Conservation (phyloP, 2,797 vertebrate genomes). For the Gobio occitaniae region DNA sequence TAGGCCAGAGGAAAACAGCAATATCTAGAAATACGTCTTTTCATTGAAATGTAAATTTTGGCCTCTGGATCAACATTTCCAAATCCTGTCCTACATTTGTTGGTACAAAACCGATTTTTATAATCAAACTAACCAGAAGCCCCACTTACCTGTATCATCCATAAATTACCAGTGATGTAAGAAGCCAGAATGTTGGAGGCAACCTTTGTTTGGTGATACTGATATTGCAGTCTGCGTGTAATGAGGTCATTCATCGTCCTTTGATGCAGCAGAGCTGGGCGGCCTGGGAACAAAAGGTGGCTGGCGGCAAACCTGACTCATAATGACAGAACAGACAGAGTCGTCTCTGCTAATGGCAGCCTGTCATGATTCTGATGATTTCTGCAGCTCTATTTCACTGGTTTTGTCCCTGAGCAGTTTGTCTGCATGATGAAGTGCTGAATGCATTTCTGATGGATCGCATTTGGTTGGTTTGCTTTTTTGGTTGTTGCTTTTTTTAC, state of each 20-base stretch:
- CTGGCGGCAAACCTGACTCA: slow-evolving; percentile 61
- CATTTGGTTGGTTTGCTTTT: slow-evolving; percentile 19
- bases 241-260: slow-evolving; percentile 65
- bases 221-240: slow-evolving; percentile 56
- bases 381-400: slow-evolving; percentile 60
- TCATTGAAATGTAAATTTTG: slow-evolving; percentile 37
- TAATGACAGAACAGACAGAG: slow-evolving; percentile 61
- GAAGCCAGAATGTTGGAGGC: slow-evolving; percentile 55
- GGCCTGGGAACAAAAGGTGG: slow-evolving; percentile 63
- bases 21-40: slow-evolving; percentile 36
- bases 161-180: slow-evolving; percentile 60
- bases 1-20: slow-evolving; percentile 28
- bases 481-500: slow-evolving; percentile 14
- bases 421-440: slow-evolving; percentile 54
- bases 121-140: slow-evolving; percentile 46
- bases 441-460: slow-evolving; percentile 57
- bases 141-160: slow-evolving; percentile 56
- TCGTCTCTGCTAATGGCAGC: slow-evolving; percentile 59
- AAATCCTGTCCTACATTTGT: slow-evolving; percentile 53
- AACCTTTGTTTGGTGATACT: slow-evolving; percentile 63
- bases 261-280: slow-evolving; percentile 56
- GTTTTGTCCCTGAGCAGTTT: slow-evolving; percentile 59
- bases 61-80: slow-evolving; percentile 51
- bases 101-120: slow-evolving; percentile 41
- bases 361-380: slow-evolving; percentile 63